Percentiles rank a stretch among this genome's conserved stretches.
Evolutionary conservation across 2,888 invertebrate species (phyloP).

Genomic region (Tetrapedia diversipes): DNA sequence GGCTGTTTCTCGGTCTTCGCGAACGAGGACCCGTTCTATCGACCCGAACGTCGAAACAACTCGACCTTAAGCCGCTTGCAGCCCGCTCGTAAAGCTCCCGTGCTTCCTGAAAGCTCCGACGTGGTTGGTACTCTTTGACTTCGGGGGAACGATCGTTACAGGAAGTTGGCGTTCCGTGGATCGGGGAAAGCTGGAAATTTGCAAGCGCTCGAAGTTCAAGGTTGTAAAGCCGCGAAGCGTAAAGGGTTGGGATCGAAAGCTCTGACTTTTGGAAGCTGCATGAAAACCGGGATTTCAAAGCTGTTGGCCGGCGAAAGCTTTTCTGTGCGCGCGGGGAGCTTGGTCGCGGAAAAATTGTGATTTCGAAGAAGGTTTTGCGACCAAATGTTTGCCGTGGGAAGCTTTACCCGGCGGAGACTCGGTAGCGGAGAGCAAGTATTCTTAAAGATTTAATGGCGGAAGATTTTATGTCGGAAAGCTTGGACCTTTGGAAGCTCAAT

Average conservation of each 20-base stretch:
- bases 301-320: too few relatives aligned
- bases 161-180: neutral
- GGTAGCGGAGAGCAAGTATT: too few relatives aligned
- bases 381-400: too few relatives aligned
- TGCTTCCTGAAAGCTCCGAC: neutral
- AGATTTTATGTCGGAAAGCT: neutral
- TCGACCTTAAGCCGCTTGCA: constrained; percentile 27
- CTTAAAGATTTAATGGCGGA: neutral
- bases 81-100: constrained; percentile 1
- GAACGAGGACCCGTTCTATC: constrained; percentile 1
- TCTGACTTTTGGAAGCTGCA: neutral
- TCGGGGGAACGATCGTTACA: neutral
- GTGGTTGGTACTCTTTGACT: constrained; percentile 2
- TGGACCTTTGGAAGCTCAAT: neutral
- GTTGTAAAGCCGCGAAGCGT: neutral
- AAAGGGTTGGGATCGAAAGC: neutral
- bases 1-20: constrained; percentile 42
- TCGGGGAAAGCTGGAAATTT: constrained; percentile 5
- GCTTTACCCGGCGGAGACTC: too few relatives aligned
- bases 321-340: too few relatives aligned
- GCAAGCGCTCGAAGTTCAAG: neutral
- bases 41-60: constrained; percentile 23
- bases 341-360: too few relatives aligned
- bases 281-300: too few relatives aligned
- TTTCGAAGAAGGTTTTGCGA: too few relatives aligned